phyloP scores from a whole-genome alignment of 2,113 vertebrate genomes.

The Irena cyanogastra region DNA sequence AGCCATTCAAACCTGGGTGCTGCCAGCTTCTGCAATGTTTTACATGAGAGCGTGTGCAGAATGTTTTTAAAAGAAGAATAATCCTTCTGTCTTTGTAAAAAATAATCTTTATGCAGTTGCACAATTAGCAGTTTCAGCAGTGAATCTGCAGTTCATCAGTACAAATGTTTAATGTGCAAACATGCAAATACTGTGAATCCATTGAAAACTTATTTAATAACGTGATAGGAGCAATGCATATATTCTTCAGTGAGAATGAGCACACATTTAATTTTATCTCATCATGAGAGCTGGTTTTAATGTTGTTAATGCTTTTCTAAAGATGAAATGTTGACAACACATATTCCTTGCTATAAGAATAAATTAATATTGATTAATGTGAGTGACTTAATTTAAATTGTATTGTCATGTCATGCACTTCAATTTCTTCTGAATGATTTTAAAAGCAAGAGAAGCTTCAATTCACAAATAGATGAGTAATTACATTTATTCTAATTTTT shows the following conservation, averaged over 20 bases:
- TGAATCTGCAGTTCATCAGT: background rate
- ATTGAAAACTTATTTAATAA: background rate
- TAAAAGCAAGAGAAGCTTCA: background rate
- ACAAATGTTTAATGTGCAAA: background rate
- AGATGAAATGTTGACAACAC: background rate
- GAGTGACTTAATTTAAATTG: background rate
- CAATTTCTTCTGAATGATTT: background rate
- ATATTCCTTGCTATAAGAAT: background rate
- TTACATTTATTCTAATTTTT: background rate
- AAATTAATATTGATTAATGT: slow-evolving; percentile 15
- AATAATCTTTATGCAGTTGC: background rate
- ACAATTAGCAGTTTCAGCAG: background rate
- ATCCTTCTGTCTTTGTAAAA: background rate
- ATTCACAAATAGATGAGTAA: background rate
- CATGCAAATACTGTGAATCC: background rate
- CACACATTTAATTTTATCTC: background rate
- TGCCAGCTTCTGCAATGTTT: background rate
- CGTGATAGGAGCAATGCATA: background rate
- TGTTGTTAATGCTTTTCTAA: background rate
- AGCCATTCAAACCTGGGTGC: background rate
- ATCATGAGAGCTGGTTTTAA: background rate
- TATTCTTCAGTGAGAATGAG: background rate
- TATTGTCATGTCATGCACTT: background rate
- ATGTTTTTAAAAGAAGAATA: background rate
- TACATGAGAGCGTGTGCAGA: background rate